Evolutionary conservation across 2,113 vertebrate species (phyloP), one percentile per base, ranked within the genome.

Genomic region (Sisor rabdophorus): DNA sequence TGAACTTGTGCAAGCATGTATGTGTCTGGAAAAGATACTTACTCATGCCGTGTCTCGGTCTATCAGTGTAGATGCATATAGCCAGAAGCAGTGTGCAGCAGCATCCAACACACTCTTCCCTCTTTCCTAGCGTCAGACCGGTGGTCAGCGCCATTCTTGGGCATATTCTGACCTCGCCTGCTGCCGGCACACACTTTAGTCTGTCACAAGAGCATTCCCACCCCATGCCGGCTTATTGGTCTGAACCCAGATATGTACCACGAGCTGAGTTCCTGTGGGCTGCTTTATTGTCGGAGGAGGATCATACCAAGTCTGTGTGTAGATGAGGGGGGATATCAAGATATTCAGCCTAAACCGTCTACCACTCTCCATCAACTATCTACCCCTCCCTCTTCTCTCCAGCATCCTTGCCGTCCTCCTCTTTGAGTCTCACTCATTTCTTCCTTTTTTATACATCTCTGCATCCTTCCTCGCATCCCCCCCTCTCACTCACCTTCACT

Each of bases 281-380:
- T 94, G 93, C 88, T 97, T 97, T 98, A 98, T 98, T 95, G 95
- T 96, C 92, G 90, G 92, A 94, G 94, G 90, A 83, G 93, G 96
- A 93, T 87, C 78, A 88, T 95, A 98, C 96, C 96, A 98, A 94
- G 90, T 96, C 85, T 86, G 87, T 79, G 78, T 71, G 82, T 77
- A 87, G 87, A 87, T 79, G 77, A 70, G 24, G 88, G 91, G 82
- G 63, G 80, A 83, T 88, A 83, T 80, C 81, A 83, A 90, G 89
- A 92, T 88, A 89, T 88, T 85, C 87, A 90, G 88, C 88, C 86
- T 79, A 47, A 79, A 53, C 84, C 72, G 83, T 87, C 87, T 84
- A 83, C 79, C 71, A 72, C 80, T 84, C 76, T 68, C 85, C 82
- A 79, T 81, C 80, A 78, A n/a, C 73, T 59, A 30, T 48, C 70